Percentiles rank a stretch among this genome's conserved stretches.
Conservation (phyloP, 2,888 invertebrate species). For the Lapara coniferarum region DNA sequence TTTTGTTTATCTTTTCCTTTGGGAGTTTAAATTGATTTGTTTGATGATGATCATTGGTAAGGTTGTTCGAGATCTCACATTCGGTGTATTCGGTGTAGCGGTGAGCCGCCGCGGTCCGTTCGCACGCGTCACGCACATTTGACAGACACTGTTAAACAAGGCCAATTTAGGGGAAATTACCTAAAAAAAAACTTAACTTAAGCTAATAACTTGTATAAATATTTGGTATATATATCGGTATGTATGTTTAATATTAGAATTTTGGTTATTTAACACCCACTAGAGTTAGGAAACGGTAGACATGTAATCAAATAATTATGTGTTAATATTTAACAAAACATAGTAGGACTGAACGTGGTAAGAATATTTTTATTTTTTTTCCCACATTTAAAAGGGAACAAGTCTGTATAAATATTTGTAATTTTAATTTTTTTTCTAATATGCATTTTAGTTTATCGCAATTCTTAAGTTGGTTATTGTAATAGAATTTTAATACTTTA, state of each 20-base stretch:
- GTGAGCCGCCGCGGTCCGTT: conserved; percentile 27
- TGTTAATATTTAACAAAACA: conserved; percentile 81
- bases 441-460: conserved; percentile 82
- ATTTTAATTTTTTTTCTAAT: conserved; percentile 77
- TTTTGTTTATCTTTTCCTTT: conserved; percentile 44
- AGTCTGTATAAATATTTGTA: conserved; percentile 82
- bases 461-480: conserved; percentile 75
- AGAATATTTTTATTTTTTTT: conserved; percentile 72
- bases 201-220: conserved; percentile 83
- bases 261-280: conserved; percentile 83
- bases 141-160: conserved; percentile 79
- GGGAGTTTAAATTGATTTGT: conserved; percentile 71
- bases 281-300: conserved; percentile 82
- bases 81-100: conserved; percentile 39
- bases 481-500: conserved; percentile 73
- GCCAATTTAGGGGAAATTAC: conserved; percentile 80
- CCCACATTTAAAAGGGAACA: conserved; percentile 73
- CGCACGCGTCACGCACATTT: conserved; percentile 59
- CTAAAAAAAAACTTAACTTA: conserved; percentile 81
- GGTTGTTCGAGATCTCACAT: conserved; percentile 49
- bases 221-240: conserved; percentile 83
- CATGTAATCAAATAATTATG: conserved; percentile 80
- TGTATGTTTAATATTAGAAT: conserved; percentile 83
- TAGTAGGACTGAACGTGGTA: conserved; percentile 82
- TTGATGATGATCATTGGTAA: conserved; percentile 66